A percentile compares a stretch with the other conserved stretches of the same genome.
phyloP scores from a whole-genome alignment of 1,140 invertebrate species.

The Bursaphelenchus mucronatus region DNA sequence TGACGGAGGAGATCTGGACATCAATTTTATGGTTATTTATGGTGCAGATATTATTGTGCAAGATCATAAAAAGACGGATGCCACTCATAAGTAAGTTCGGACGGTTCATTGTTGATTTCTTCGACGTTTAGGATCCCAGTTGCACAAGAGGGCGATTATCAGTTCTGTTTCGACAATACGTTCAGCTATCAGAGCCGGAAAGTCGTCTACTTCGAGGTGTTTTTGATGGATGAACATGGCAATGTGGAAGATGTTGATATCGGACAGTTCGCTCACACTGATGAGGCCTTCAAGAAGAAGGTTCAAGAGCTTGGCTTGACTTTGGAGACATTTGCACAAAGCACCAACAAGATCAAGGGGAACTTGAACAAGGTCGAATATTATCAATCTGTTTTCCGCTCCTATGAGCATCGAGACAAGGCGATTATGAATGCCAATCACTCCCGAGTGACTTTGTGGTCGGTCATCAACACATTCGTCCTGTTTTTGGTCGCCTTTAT shows the following conservation, averaged over 20 bases:
- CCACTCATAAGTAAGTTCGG: conserved; percentile 59
- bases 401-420: conserved; percentile 62
- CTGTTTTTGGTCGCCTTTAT: conserved; percentile 62
- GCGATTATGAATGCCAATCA: conserved; percentile 62
- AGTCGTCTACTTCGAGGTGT: conserved; percentile 63
- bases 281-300: conserved; percentile 29
- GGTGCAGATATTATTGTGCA: conserved; percentile 56
- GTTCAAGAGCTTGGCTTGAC: conserved; percentile 31
- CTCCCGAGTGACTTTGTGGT: conserved; percentile 62
- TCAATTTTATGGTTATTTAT: conserved; percentile 61
- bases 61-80: conserved; percentile 61
- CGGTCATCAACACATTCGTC: conserved; percentile 61
- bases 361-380: conserved; percentile 62
- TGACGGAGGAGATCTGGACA: conserved; percentile 63
- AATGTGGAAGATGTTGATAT: conserved; percentile 61
- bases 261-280: conserved; percentile 36
- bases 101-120: conserved; percentile 4
- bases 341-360: conserved; percentile 59
- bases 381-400: conserved; percentile 61
- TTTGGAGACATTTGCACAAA: conserved; percentile 49
- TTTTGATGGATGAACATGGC: conserved; percentile 55
- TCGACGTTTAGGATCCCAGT: conserved; percentile 35
- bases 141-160: conserved; percentile 61
- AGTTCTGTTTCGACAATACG: conserved; percentile 64
- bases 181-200: conserved; percentile 63